Base-by-base conservation (phyloP, 2,113 vertebrate species). In the Solenodon paradoxus region DNA sequence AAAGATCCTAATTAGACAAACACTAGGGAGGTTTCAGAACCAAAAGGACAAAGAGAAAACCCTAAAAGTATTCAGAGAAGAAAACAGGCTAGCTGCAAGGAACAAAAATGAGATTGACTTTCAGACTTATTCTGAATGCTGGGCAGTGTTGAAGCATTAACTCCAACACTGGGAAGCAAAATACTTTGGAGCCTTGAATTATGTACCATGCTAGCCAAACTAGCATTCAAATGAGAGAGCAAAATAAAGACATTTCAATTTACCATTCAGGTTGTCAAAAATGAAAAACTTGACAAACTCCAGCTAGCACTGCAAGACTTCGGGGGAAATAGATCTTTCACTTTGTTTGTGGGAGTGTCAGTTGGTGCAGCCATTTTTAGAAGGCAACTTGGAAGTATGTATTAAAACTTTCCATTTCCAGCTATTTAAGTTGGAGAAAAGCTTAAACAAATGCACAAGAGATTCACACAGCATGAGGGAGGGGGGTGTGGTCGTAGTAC, bases 121-220 rank as follows among this genome's bases (percentile, higher is more conserved):
- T 80, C 81, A 84, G 47, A 87, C 45, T 59, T 84, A 53, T 38
- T 87, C 51, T 87, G 28, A 78, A 59, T 61, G 24, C 42, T 45
- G 28, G 51, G 19, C 45, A 68, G 51, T 32, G 79, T 45, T 75
- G 42, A 92, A 89, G 47, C 47, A 90, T 15, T 72, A 80, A 81
- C 74, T 66, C 84, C 66, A 88, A 75, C 71, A 88, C 72, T 35
- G 72, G 49, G 64, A 95, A 91, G 72, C n/a, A 78, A 77, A 93
- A 72, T 81, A 30, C 84, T 71, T 83, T 26, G 55, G 78, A 92
- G 45, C 42, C 88, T 81, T 64, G 51, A 95, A 89, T 64, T 81
- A 89, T 64, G 47, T 53, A 19, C 47, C 24, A 64, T 10, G 24
- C 81, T 85, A 85, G 10, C n/a, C 84, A 80, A 51, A 69, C 16